These are phyloP conservation scores for Chrysodeixis includens DNA, from an alignment of 2,888 invertebrate genomes.

Conservation along the genomic window DNA sequence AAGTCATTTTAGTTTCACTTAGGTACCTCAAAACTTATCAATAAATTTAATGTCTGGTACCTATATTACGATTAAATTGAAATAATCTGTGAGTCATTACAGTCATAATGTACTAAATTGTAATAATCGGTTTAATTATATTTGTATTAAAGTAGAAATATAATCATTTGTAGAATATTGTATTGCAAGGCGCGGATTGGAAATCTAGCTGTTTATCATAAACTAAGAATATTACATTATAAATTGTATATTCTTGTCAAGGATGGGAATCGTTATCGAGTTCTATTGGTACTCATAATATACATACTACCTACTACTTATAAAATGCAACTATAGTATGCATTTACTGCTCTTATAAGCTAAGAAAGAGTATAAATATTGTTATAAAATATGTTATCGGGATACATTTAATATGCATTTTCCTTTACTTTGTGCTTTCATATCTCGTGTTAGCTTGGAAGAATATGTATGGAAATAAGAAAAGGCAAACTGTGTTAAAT, in stretches of 20 bases:
- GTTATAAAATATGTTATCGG: not conserved
- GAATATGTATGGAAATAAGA: not conserved
- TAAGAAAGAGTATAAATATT: not conserved
- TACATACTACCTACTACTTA: not conserved
- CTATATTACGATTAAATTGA: too few species aligned
- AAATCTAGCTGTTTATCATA: too few species aligned
- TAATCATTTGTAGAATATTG: too few species aligned
- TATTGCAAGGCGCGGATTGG: too few species aligned
- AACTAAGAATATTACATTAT: too few species aligned
- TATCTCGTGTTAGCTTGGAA: not conserved
- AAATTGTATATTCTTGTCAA: too few species aligned
- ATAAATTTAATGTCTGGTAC: conserved; percentile 17
- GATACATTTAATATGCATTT: not conserved
- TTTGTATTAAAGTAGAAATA: too few species aligned
- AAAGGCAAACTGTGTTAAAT: not conserved
- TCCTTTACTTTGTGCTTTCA: not conserved
- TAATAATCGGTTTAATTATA: too few species aligned
- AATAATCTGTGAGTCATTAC: too few species aligned
- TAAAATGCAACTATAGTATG: not conserved
- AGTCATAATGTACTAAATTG: too few species aligned
- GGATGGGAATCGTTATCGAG: not conserved
- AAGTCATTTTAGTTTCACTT: conserved; percentile 42
- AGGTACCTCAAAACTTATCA: not conserved
- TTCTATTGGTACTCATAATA: not conserved
- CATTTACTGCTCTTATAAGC: not conserved